Conservation (phyloP, 2,888 invertebrate genomes). For the Vesta saturnalis region DNA sequence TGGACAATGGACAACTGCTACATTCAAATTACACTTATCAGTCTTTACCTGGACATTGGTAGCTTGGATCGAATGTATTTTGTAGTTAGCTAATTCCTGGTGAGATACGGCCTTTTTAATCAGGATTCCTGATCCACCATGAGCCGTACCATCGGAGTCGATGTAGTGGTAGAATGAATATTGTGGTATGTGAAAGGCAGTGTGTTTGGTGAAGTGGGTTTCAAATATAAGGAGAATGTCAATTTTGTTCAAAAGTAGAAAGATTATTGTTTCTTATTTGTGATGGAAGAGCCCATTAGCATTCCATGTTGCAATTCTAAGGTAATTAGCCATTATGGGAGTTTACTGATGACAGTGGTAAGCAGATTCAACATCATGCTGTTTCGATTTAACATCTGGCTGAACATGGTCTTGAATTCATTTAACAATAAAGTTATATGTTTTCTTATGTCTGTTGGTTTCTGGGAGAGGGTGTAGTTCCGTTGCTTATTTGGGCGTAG, state of each 20-base stretch:
- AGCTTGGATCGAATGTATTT: conserved; percentile 13
- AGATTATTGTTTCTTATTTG: conserved; percentile 22
- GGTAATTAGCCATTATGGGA: background rate
- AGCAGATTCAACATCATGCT: conserved; percentile 3
- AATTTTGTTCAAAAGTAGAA: conserved; percentile 18
- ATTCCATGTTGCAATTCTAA: conserved; percentile 20
- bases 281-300: conserved; percentile 25
- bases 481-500: background rate
- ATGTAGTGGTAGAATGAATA: conserved; percentile 20
- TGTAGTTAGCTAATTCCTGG: conserved; percentile 12
- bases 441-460: background rate
- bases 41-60: conserved; percentile 13
- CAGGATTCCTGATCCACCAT: conserved; percentile 34
- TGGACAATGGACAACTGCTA: conserved; percentile 9
- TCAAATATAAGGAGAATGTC: conserved; percentile 36
- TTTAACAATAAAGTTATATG: background rate
- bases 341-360: background rate
- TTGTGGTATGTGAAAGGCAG: too few relatives aligned
- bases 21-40: conserved; percentile 12
- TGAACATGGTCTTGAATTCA: background rate
- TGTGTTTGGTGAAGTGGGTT: conserved; percentile 37
- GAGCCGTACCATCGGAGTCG: conserved; percentile 29
- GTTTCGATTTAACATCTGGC: background rate
- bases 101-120: conserved; percentile 27
- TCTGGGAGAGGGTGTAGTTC: background rate